Base-by-base conservation (phyloP, 64 coral and sea anemone genomes). In the Montipora foliosa region DNA sequence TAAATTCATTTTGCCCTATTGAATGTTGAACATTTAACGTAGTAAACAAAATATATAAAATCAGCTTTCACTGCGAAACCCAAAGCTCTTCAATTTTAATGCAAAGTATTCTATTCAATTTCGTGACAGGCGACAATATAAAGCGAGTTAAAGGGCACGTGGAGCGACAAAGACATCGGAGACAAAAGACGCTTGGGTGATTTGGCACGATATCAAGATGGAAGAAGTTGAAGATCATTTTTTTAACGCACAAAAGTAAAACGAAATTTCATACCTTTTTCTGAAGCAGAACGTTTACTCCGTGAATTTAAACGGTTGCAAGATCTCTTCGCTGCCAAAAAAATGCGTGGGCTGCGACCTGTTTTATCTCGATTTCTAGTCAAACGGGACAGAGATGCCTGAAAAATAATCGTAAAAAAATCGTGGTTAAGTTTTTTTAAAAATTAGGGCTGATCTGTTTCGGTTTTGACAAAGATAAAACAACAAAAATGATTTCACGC, bases 161-260 rank as follows among this genome's bases (percentile, higher is more conserved):
- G 82, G 82, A 49, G 47, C 17, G 64, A 21, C 19, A 47, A 14
- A 83, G 60, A 67, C 24, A 47, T 67, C 2, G 22, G 11, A 24
- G 44, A 83, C 67, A 66, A 85, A 85, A 85, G 82, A 85, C 60
- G 7, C 46, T 47, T 71, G 66, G 64, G 66, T 68, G 71, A 86
- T 49, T 67, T 48, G 19, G 20, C 8, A 86, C 82, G 47, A 64
- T 68, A 37, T 37, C 37, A 37, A 24, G 44, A 86, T 72, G n/a
- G 37, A 15, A 48, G 37, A 86, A 71, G 50, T 46, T 86, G 3
- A 16, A 5, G 46, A 11, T 49, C 10, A n/a, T 49, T 49, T 22
- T 49, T 72, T 71, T 49, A 12, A 22, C 6, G 4, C 24, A 8
- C n/a, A 61, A 12, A 71, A 68, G 24, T 47, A 67, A 21, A 51